Evolutionary conservation across 2,113 vertebrate species (phyloP), one percentile per base, ranked within the genome.

Genomic region (Carassius gibelio): DNA sequence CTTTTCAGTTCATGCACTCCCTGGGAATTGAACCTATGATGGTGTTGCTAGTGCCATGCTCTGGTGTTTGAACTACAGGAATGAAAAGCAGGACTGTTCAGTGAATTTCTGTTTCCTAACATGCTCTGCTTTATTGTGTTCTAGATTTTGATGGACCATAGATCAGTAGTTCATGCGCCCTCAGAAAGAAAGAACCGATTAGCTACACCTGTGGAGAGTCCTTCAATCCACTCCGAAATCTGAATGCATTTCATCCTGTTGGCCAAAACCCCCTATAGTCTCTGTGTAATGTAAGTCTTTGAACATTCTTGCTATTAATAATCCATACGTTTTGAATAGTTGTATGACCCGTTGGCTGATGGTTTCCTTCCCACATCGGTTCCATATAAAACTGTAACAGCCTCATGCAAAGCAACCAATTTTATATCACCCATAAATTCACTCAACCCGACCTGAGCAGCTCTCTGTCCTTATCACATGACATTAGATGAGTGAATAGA

Each of bases 251-350:
- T n/a, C 3, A 66, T 15, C 15, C 75, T 78, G 1, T 55, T 26
- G 23, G 48, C 38, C 26, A 30, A 30, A 57, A 38, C 50, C n/a
- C 21, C 42, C 69, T 68, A 34, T 61, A 74, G 15, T 34, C 26
- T 45, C 11, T 0, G 19, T 59, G 62, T 57, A 26, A 79, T 57
- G 38, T 80, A 6, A 36, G n/a, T 34, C 64, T 78, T 19, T 80
- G 75, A 77, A 81, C 42, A 77, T 69, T 52, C 50, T 59, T 10
- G 38, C 88, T 87, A 82, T 79, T 81, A 77, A 86, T 90, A 88
- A 80, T 86, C 23, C 2, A 11, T 50, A 72, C 61, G 69, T 84
- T 74, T 81, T n/a, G 75, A 23, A 55, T 17, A 36, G 7, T n/a
- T 21, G 23, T 48, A 81, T 84, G 76, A 88, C 85, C 66, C 34